Evolutionary conservation across 2,797 vertebrate species (phyloP).

Genomic region (Meda fulgida): DNA sequence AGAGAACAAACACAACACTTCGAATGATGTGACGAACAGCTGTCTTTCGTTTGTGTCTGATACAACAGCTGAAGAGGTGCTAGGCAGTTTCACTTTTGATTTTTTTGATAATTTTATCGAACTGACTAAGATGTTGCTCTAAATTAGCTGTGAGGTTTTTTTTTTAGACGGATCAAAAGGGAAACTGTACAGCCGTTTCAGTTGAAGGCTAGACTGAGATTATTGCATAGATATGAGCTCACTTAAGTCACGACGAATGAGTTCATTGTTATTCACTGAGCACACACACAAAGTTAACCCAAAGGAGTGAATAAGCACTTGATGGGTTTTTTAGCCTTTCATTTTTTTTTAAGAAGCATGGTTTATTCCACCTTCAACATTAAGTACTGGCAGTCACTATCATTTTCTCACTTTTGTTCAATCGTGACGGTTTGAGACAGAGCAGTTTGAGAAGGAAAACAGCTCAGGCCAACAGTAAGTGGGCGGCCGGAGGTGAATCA

Average conservation of each 20-base stretch:
- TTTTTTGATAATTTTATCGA: neutral
- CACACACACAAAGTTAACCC: neutral
- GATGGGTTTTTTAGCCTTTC: neutral
- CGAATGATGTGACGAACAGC: neutral
- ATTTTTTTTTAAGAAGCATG: neutral
- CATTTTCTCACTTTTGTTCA: neutral
- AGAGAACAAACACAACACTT: constrained; percentile 23
- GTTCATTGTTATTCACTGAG: constrained; percentile 21
- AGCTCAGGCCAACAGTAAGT: constrained; percentile 28
- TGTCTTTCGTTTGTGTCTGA: neutral
- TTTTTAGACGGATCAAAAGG: neutral
- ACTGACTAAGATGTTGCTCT: neutral
- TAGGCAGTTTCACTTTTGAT: constrained; percentile 42
- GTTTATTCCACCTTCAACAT: neutral
- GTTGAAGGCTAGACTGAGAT: neutral
- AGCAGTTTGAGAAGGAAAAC: constrained; percentile 43
- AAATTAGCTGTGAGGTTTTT: neutral
- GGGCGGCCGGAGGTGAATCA: constrained; percentile 56
- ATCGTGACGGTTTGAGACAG: neutral
- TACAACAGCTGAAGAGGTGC: neutral
- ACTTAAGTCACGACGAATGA: neutral
- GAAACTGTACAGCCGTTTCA: neutral
- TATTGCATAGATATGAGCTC: neutral
- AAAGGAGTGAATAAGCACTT: neutral
- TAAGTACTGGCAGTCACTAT: neutral